A percentile compares a stretch with the other conserved stretches of the same genome.
phyloP scores from a whole-genome alignment of 2,113 vertebrate genomes.

The Panthera tigris region DNA sequence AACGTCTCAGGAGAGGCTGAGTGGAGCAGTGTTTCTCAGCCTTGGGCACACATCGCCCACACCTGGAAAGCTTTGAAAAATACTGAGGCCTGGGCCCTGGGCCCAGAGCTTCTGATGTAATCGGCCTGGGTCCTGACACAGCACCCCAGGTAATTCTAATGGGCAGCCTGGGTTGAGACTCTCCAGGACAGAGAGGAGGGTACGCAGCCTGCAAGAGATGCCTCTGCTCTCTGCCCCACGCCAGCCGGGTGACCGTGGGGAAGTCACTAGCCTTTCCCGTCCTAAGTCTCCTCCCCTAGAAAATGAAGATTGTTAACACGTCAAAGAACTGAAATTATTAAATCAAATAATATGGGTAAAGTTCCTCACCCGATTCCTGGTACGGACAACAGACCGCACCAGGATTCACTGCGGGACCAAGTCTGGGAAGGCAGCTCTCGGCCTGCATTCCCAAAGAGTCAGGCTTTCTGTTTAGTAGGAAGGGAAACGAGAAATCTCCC shows the following conservation, averaged over 20 bases:
- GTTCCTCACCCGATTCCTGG: background rate
- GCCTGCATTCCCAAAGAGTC: background rate
- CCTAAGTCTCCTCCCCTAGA: background rate
- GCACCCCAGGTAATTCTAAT: background rate
- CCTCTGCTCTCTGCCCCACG: too few relatives aligned
- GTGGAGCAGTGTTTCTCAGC: background rate
- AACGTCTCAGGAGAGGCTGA: background rate
- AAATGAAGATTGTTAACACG: background rate
- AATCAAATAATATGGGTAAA: background rate
- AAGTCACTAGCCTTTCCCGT: background rate
- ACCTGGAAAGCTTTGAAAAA: background rate
- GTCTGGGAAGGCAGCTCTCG: background rate
- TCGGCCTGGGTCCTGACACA: background rate
- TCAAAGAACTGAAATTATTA: background rate
- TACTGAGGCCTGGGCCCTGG: too few relatives aligned
- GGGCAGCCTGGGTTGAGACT: background rate
- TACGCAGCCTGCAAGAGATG: fast-evolving
- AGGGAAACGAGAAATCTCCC: background rate
- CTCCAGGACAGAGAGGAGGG: background rate
- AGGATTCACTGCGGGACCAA: background rate
- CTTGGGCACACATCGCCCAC: fast-evolving
- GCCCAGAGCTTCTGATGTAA: background rate
- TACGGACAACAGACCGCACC: background rate
- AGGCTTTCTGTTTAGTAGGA: background rate
- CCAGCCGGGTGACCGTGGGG: background rate